Conservation (phyloP, 2,888 invertebrate genomes). For the Hydrotaea cyrtoneurina region DNA sequence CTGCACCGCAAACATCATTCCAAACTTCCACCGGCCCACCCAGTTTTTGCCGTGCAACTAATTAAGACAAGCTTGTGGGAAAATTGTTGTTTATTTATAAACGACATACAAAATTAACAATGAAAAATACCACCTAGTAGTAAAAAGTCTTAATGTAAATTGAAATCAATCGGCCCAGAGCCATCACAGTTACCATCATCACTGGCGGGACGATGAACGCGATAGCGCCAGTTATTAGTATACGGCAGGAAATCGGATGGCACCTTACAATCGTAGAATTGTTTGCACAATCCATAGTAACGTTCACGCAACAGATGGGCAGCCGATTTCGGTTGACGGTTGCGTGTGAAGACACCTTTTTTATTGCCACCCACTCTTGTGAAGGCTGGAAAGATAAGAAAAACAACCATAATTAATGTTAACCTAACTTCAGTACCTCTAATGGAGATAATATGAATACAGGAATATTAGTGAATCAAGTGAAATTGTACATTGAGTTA, state of each 20-base stretch:
- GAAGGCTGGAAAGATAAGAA: slow-evolving; percentile 82
- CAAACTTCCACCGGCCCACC: too few relatives aligned
- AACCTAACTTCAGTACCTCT: too few relatives aligned
- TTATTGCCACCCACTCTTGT: slow-evolving; percentile 92
- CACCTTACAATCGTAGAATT: slow-evolving; percentile 82
- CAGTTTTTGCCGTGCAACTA: too few relatives aligned
- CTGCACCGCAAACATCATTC: too few relatives aligned
- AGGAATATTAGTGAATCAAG: too few relatives aligned
- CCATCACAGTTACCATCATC: background rate
- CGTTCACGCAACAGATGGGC: slow-evolving; percentile 91
- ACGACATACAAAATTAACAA: too few relatives aligned
- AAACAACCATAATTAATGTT: background rate
- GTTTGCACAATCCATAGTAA: slow-evolving; percentile 86
- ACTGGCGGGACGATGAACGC: slow-evolving; percentile 12
- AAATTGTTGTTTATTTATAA: too few relatives aligned
- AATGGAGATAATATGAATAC: too few relatives aligned
- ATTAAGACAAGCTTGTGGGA: too few relatives aligned
- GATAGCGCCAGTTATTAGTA: slow-evolving; percentile 70
- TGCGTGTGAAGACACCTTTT: slow-evolving; percentile 94
- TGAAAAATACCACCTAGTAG: background rate
- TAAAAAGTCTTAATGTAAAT: background rate
- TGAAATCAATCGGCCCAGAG: background rate
- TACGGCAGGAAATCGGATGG: slow-evolving; percentile 84
- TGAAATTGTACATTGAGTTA: too few relatives aligned
- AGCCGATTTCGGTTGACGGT: slow-evolving; percentile 93